A percentile compares a stretch with the other conserved stretches of the same genome.
phyloP scores from a whole-genome alignment of 2,113 vertebrate genomes.

The Cephalophus harveyi region DNA sequence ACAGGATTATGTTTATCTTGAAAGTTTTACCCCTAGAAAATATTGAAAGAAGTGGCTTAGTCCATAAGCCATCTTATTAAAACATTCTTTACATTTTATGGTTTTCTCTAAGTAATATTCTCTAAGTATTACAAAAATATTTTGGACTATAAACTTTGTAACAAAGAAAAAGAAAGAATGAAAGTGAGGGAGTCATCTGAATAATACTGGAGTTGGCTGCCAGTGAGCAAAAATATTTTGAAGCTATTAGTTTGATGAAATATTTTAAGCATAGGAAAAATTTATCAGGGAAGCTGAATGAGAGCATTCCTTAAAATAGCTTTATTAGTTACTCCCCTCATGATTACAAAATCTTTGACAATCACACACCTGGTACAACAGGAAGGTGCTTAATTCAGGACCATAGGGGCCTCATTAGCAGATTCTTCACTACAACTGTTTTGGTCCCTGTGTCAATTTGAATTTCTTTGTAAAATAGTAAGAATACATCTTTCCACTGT shows the following conservation, averaged over 20 bases:
- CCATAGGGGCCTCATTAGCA: conserved; percentile 79
- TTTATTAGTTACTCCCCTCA: conserved; percentile 72
- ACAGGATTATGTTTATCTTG: neutral
- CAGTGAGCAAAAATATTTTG: neutral
- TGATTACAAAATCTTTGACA: conserved; percentile 53
- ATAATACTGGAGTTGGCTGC: neutral
- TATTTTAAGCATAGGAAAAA: conserved; percentile 52
- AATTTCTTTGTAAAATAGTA: conserved; percentile 76
- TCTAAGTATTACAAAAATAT: neutral
- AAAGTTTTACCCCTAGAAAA: neutral
- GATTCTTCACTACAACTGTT: conserved; percentile 76
- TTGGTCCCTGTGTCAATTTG: conserved; percentile 75
- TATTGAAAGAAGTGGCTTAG: neutral
- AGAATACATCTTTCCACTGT: conserved; percentile 70
- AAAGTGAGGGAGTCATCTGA: neutral
- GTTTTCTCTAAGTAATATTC: neutral
- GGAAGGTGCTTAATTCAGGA: conserved; percentile 74
- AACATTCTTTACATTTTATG: neutral
- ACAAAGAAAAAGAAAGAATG: neutral
- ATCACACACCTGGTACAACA: conserved; percentile 47
- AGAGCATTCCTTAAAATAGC: conserved; percentile 60
- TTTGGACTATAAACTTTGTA: neutral
- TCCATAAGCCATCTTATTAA: neutral
- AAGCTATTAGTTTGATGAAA: conserved; percentile 34
- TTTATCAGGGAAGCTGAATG: conserved; percentile 72